A percentile compares a stretch with the other conserved stretches of the same genome.
These are phyloP conservation scores for Acropora tenuis DNA, from an alignment of 64 coral and sea anemone genomes.

Conservation along the genomic window DNA sequence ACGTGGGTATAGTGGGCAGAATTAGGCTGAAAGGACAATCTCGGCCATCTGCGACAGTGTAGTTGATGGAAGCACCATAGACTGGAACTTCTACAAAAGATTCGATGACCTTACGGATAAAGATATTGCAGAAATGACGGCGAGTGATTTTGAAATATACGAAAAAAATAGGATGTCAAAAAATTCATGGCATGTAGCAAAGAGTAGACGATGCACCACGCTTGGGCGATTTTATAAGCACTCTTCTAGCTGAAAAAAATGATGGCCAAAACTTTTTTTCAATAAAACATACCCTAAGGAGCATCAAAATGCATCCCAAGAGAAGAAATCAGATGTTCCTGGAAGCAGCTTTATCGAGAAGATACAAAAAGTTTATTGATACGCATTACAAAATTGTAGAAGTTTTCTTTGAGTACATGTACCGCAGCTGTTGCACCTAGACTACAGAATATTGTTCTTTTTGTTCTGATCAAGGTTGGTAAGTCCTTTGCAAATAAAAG, in stretches of 20 bases:
- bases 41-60: constrained; percentile 62
- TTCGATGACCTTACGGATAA: constrained; percentile 55
- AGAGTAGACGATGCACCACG: constrained; percentile 46
- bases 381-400: constrained; percentile 39
- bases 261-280: constrained; percentile 12
- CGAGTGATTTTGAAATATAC: constrained; percentile 50
- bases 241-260: constrained; percentile 7
- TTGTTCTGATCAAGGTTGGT: constrained; percentile 28
- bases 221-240: constrained; percentile 17
- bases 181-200: constrained; percentile 20
- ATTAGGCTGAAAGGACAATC: constrained; percentile 74
- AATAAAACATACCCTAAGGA: constrained; percentile 7
- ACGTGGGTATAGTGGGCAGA: constrained; percentile 32
- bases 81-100: constrained; percentile 61
- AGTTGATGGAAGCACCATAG: constrained; percentile 62
- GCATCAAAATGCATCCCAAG: not conserved
- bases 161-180: constrained; percentile 43
- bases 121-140: constrained; percentile 23
- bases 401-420: constrained; percentile 36
- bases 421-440: constrained; percentile 4
- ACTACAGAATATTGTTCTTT: constrained; percentile 20
- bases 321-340: constrained; percentile 51
- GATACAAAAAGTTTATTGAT: constrained; percentile 16
- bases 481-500: constrained; percentile 26
- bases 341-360: constrained; percentile 49